Evolutionary conservation across 2,113 vertebrate species (phyloP), one percentile per base, ranked within the genome.

Genomic region (Ciconia boyciana): DNA sequence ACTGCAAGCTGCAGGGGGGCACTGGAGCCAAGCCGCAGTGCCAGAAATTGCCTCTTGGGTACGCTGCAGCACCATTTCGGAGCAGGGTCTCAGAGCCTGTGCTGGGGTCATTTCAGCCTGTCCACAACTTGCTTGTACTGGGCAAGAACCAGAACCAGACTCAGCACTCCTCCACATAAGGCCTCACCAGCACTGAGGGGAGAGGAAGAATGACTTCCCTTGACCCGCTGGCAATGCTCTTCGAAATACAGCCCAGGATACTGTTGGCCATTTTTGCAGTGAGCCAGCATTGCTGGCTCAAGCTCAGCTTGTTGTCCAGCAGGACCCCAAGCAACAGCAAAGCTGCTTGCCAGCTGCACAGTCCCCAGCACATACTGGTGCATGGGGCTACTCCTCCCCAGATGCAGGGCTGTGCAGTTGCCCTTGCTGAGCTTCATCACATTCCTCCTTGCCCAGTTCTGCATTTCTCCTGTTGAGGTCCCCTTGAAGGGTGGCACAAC

Each of bases 311-410:
- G 28, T 13, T 78, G 41, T 52, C 36, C 41, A 71, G 46, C 25
- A 60, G 55, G 11, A 39, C 8, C 8, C 20, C 29, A 51, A 28
- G 26, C 66, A 76, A 34, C 46, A 66, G 32, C 6, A 79, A 65
- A 83, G 32, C 24, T 65, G 13, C 24, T 20, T 75, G 20, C 39
- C 51, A 65, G 6, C 39, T 65, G 36, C 2, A 3, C 20, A 18
- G 44, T 44, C 19, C n/a, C 22, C 39, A 46, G 49, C 2, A 2
- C 0, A 0, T 52, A 26, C 19, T 0, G 1, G 11, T 36, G 31
- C 16, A 17, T 9, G 49, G 41, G 55, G 8, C 24, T 60, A 16
- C 19, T 85, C 13, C 31, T 60, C 10, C 24, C 26, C 49, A 60
- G 8, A 20, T 60, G 32, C 32, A 65, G 55, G 55, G 69, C 13